Evolutionary conservation across 2,888 invertebrate species (phyloP), one percentile per base, ranked within the genome.

Genomic region (Acanthosoma haemorrhoidale): DNA sequence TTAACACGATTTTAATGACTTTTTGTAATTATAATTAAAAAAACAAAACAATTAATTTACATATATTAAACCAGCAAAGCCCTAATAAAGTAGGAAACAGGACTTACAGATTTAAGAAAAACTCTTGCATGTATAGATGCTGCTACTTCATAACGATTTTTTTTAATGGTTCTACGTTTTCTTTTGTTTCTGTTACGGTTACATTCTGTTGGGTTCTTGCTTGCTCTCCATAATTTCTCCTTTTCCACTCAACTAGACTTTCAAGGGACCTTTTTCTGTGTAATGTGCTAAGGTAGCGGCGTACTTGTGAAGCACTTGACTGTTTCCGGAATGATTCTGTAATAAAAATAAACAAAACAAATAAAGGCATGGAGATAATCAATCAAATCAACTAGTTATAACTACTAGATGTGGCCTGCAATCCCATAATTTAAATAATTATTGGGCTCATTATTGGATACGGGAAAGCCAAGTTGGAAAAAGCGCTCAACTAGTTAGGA

Each of bases 261-360:
- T 74, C 72, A 3, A 75, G 51, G 0, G 75, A 71, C 16, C 70
- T 71, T 51, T 74, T 74, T n/a, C 73, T 72, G 43, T 72, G 69
- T 41, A 75, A 38, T 3, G 70, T 73, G 39, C 74, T 75, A 11
- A 75, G 66, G 67, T 75, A 75, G 4, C 70, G 63, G 13, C 73
- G 73, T 5, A 75, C 75, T 51, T 74, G 71, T 16, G 73, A 70
- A 34, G 51, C 61, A 66, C 60, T 66, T 29, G 69, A 69, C 13
- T 18, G 31, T 18, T 16, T 5, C 16, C 34, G 39, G 3, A 21
- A 39, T 11, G 67, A 8, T 21, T 41, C 57, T 67, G 34, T n/a
- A 57, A 36, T 9, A 36, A 36, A 32, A 59, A 59, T 31, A 16
- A 31, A 38, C n/a, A 13, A 38, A 34, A 18, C 18, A 38, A 34